Evolutionary conservation across 2,113 vertebrate species (phyloP).

Genomic region (Percina caprodes): DNA sequence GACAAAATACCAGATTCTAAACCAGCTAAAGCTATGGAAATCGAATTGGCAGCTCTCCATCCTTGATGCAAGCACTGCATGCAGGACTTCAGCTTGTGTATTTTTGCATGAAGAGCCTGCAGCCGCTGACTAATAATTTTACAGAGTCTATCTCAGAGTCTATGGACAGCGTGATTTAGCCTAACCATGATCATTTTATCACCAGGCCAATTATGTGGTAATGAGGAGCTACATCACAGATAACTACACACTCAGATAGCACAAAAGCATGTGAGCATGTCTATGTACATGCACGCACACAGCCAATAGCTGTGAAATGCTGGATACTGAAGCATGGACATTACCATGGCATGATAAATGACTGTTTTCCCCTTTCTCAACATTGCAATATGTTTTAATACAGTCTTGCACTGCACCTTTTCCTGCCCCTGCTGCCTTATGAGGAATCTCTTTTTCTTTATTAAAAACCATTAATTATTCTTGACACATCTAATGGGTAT

Average conservation of each 20-base stretch:
- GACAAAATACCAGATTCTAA: constrained; percentile 25
- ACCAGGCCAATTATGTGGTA: constrained; percentile 75
- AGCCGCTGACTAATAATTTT: constrained; percentile 51
- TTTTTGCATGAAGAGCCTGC: constrained; percentile 31
- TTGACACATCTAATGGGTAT: constrained; percentile 69
- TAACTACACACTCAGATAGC: constrained; percentile 58
- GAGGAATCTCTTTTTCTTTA: constrained; percentile 77
- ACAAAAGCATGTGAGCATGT: constrained; percentile 30
- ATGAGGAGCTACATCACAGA: constrained; percentile 79
- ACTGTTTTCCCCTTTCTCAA: constrained; percentile 70
- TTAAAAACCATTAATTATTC: constrained; percentile 83
- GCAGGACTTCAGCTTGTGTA: constrained; percentile 27
- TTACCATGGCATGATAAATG: constrained; percentile 79
- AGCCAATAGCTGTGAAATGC: constrained; percentile 50
- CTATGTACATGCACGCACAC: background rate
- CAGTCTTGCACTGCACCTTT: constrained; percentile 65
- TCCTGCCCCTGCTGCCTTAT: constrained; percentile 53
- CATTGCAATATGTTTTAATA: constrained; percentile 83
- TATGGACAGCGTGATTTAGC: constrained; percentile 69
- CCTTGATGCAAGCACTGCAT: constrained; percentile 8
- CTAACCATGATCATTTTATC: constrained; percentile 76
- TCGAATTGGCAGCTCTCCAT: constrained; percentile 42
- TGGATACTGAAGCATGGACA: constrained; percentile 71
- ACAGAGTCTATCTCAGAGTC: constrained; percentile 44
- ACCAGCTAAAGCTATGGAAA: constrained; percentile 20